Percentiles rank a stretch among this genome's conserved stretches.
phyloP scores from a whole-genome alignment of 2,797 vertebrate species.

The Aselliscus stoliczkanus region DNA sequence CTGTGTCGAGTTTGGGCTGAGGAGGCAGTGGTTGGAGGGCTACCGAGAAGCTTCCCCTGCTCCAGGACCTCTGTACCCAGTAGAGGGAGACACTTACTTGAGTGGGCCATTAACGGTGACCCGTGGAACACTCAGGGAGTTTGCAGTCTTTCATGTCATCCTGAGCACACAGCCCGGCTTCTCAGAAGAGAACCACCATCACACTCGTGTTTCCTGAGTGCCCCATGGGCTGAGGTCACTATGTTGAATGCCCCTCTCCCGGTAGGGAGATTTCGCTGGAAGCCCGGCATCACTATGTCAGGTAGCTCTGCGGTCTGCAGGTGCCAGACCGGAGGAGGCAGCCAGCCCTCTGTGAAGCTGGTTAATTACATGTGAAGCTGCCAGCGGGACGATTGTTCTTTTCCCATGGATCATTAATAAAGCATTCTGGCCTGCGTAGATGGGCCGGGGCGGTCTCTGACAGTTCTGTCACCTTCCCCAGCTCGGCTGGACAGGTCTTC shows the following conservation, averaged over 20 bases:
- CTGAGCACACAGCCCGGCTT: not conserved
- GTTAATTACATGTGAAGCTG: slow-evolving; percentile 62
- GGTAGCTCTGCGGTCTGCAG: slow-evolving; percentile 15
- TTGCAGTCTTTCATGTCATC: not conserved
- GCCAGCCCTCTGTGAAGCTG: slow-evolving; percentile 53
- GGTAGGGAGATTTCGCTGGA: not conserved
- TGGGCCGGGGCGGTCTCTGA: not conserved
- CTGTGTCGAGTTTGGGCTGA: not conserved
- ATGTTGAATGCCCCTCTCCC: slow-evolving; percentile 14
- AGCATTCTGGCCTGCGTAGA: slow-evolving; percentile 15
- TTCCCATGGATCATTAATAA: slow-evolving; percentile 62
- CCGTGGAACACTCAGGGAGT: not conserved
- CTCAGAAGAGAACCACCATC: not conserved
- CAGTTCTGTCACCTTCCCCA: slow-evolving; percentile 22
- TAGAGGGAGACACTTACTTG: slow-evolving; percentile 53
- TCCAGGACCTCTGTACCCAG: not conserved
- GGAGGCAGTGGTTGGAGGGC: not conserved
- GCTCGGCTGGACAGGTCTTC: not conserved
- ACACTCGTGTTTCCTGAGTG: not conserved
- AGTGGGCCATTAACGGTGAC: not conserved
- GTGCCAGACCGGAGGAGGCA: slow-evolving; percentile 18
- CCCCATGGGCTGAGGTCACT: not conserved
- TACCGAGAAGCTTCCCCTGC: not conserved
- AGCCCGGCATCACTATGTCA: not conserved
- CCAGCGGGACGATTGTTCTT: slow-evolving; percentile 44